phyloP scores from a whole-genome alignment of 1,140 invertebrate genomes.

The Scaptomyza montana region DNA sequence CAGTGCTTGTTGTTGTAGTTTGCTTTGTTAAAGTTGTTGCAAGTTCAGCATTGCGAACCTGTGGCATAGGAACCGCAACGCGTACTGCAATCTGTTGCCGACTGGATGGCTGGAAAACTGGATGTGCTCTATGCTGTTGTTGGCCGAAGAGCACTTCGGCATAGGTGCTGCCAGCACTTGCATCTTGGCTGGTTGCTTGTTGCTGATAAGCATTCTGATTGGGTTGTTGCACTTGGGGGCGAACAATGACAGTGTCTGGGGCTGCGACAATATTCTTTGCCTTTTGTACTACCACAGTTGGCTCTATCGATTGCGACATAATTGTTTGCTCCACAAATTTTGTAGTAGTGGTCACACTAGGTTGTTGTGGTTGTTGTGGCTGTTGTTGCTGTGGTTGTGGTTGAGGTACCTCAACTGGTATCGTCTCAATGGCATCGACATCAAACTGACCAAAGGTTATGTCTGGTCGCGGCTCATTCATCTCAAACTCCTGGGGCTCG shows the following conservation, averaged over 20 bases:
- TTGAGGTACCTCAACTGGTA: constrained; percentile 48
- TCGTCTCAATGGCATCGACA: constrained; percentile 76
- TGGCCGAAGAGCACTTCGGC: constrained; percentile 81
- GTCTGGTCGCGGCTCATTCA: constrained; percentile 74
- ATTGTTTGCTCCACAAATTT: constrained; percentile 51
- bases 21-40: constrained; percentile 30
- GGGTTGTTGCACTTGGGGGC: constrained; percentile 48
- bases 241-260: constrained; percentile 43
- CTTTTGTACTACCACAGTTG: constrained; percentile 66
- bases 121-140: constrained; percentile 65
- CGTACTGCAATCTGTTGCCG: constrained; percentile 81
- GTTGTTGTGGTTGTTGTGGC: constrained; percentile 18
- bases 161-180: constrained; percentile 73
- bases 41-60: constrained; percentile 49
- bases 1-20: constrained; percentile 49
- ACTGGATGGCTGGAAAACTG: constrained; percentile 86
- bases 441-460: constrained; percentile 81
- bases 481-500: constrained; percentile 72
- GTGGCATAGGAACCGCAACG: constrained; percentile 53
- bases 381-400: constrained; percentile 5
- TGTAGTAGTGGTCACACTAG: constrained; percentile 42
- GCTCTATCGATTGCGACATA: constrained; percentile 45
- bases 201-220: constrained; percentile 31
- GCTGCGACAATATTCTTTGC: constrained; percentile 28
- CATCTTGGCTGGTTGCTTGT: constrained; percentile 33